Conservation (phyloP, 2,113 vertebrate genomes). For the Tichodroma muraria region DNA sequence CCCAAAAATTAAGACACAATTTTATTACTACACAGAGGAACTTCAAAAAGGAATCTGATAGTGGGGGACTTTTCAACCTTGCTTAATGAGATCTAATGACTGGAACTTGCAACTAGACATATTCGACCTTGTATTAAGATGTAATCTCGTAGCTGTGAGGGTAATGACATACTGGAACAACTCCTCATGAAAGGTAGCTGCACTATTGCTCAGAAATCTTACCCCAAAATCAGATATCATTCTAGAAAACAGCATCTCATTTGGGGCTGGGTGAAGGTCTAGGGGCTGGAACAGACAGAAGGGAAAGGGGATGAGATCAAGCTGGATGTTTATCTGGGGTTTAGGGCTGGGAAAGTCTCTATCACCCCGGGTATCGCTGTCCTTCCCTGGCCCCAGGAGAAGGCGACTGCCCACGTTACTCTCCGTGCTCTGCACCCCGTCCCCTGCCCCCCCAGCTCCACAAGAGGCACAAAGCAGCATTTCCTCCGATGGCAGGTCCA, state of each 20-base stretch:
- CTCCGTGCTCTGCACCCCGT: not conserved
- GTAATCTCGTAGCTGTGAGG: slow-evolving; percentile 51
- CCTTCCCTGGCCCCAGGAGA: slow-evolving; percentile 7
- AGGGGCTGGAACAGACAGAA: not conserved
- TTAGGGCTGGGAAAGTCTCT: not conserved
- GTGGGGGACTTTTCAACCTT: slow-evolving; percentile 47
- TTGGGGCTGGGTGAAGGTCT: slow-evolving; percentile 6
- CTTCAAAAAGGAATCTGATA: slow-evolving; percentile 62
- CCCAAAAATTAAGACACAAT: slow-evolving; percentile 32
- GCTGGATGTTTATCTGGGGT: not conserved
- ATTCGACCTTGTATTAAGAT: slow-evolving; percentile 32
- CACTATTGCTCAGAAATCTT: not conserved
- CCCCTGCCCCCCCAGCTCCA: not conserved
- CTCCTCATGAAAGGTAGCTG: slow-evolving; percentile 33
- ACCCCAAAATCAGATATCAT: not conserved
- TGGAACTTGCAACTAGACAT: slow-evolving; percentile 53
- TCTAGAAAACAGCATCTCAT: not conserved
- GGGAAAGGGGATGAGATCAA: not conserved
- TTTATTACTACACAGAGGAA: slow-evolving; percentile 45
- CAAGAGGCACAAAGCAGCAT: not conserved
- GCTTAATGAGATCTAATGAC: slow-evolving; percentile 46
- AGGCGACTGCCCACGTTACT: not conserved
- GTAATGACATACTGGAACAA: slow-evolving; percentile 28
- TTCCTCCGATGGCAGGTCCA: not conserved
- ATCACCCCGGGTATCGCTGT: not conserved